Conservation (phyloP, 2,113 vertebrate genomes). For the Candoia aspera region DNA sequence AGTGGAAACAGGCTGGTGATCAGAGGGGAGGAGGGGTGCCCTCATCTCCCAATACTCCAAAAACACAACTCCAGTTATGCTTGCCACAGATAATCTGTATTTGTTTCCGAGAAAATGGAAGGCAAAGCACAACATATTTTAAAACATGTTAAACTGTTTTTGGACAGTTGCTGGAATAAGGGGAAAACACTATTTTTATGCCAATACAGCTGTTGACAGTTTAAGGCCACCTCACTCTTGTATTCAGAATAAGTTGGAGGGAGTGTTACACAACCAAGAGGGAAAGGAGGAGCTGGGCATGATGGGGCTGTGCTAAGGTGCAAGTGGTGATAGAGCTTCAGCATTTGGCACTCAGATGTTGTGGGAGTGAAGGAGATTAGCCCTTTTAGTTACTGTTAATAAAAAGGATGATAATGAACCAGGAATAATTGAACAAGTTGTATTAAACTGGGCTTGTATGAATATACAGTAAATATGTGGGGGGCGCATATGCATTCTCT, state of each 20-base stretch:
- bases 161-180: not conserved
- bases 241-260: not conserved
- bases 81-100: not conserved
- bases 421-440: not conserved
- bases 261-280: not conserved
- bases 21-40: not conserved
- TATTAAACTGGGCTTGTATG: not conserved
- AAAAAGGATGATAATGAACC: not conserved
- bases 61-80: not conserved
- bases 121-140: not conserved
- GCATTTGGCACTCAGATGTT: not conserved
- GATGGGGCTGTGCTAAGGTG: not conserved
- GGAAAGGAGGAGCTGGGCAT: not conserved
- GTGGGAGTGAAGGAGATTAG: not conserved
- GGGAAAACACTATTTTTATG: not conserved
- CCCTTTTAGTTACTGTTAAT: not conserved
- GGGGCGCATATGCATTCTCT: not conserved
- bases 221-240: not conserved
- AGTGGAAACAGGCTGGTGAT: not conserved
- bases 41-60: not conserved
- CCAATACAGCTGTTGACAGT: not conserved
- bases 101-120: not conserved
- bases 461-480: not conserved
- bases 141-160: not conserved
- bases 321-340: not conserved